phyloP scores from a whole-genome alignment of 1,140 invertebrate species.

The Luehdorfia chinensis region DNA sequence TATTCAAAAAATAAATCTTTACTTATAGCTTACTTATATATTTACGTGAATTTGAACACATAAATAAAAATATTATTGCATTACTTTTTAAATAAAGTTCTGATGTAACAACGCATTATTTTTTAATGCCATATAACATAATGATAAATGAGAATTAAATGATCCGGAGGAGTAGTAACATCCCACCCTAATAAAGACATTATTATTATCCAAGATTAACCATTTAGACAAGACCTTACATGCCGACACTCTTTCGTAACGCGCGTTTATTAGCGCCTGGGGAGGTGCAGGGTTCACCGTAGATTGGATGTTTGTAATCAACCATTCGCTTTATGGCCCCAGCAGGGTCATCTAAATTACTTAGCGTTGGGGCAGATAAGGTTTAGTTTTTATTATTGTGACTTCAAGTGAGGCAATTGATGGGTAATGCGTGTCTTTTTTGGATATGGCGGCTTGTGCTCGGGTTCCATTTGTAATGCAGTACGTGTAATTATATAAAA shows the following conservation, averaged over 20 bases:
- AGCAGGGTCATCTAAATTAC: constrained; percentile 58
- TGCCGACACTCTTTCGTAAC: constrained; percentile 9
- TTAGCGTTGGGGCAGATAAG: constrained; percentile 58
- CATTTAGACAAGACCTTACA: constrained; percentile 23
- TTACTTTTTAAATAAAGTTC: too few species aligned
- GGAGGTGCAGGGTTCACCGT: constrained; percentile 27
- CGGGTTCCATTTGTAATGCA: too few species aligned
- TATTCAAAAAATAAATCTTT: too few species aligned
- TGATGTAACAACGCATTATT: too few species aligned
- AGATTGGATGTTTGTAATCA: constrained; percentile 59
- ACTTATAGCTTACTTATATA: too few species aligned
- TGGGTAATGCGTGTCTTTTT: constrained; percentile 33
- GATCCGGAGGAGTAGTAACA: constrained; percentile 3
- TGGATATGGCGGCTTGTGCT: constrained; percentile 23
- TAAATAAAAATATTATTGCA: too few species aligned
- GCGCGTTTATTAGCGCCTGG: constrained; percentile 16
- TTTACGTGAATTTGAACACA: too few species aligned
- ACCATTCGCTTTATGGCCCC: constrained; percentile 45
- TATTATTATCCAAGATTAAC: constrained; percentile 26
- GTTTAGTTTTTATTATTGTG: constrained; percentile 64
- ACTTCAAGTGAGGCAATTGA: constrained; percentile 46
- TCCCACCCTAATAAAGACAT: constrained; percentile 35
- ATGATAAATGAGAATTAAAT: constrained; percentile 18
- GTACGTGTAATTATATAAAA: too few species aligned
- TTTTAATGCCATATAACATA: constrained; percentile 5